phyloP scores from a whole-genome alignment of 2,888 invertebrate genomes.

The Polydesmus complanatus region DNA sequence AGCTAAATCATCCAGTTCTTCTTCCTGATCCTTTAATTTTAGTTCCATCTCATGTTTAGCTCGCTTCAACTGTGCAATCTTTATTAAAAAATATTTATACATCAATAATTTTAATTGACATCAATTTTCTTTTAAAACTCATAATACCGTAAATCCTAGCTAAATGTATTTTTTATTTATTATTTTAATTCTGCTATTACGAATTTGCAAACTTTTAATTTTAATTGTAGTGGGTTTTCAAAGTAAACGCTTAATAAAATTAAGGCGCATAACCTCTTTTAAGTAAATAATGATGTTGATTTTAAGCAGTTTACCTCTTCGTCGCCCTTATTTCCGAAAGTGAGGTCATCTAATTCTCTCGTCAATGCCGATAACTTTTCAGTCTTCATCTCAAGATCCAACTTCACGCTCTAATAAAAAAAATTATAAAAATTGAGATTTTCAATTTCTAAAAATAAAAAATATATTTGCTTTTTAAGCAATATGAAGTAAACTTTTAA shows the following conservation, averaged over 20 bases:
- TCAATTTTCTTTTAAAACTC: no score
- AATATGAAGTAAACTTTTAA: no score
- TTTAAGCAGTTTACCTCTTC: constrained; percentile 48
- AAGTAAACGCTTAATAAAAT: no score
- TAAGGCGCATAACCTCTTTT: no score
- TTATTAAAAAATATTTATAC: not conserved
- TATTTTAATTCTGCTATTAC: not conserved
- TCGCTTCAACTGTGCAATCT: constrained; percentile 48
- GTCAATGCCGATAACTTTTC: constrained; percentile 65
- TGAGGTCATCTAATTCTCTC: constrained; percentile 72
- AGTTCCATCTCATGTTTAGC: constrained; percentile 76
- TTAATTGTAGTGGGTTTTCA: no score
- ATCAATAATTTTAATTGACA: no score
- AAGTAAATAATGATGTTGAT: no score
- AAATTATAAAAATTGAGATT: no score
- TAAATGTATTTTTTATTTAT: not conserved
- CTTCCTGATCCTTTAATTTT: constrained; percentile 60
- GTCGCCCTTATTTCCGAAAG: constrained; percentile 62
- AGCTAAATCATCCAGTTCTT: constrained; percentile 89
- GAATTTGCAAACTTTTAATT: no score
- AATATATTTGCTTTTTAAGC: no score
- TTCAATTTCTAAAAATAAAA: no score
- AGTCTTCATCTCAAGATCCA: constrained; percentile 78
- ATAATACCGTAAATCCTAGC: no score
- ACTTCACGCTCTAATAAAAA: constrained; percentile 52